Evolutionary conservation across 1,140 invertebrate genomes (phyloP).

Genomic region (Macrotrachela quadricornifera): DNA sequence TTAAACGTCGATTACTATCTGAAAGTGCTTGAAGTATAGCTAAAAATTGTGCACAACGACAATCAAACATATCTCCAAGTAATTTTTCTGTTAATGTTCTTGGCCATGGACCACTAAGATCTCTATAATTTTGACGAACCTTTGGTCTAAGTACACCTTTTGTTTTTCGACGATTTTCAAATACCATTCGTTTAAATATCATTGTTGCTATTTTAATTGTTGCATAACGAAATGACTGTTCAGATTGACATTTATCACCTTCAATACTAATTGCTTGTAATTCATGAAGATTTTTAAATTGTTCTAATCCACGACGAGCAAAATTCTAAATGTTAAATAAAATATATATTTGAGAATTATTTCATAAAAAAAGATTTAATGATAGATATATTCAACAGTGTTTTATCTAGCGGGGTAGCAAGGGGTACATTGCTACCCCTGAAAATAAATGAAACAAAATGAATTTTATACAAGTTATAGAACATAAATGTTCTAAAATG

Average conservation of each 20-base stretch:
- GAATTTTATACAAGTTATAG: no score
- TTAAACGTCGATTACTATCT: constrained; percentile 22
- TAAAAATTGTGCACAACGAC: constrained; percentile 26
- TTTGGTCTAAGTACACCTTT: constrained; percentile 25
- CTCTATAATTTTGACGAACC: constrained; percentile 25
- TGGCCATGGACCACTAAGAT: constrained; percentile 24
- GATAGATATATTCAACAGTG: no score
- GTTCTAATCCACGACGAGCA: constrained; percentile 22
- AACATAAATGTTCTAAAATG: no score
- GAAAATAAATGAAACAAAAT: no score
- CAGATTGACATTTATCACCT: constrained; percentile 13
- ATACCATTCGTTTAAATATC: constrained; percentile 25
- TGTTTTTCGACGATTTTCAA: constrained; percentile 25
- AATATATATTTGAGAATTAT: no score
- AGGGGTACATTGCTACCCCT: no score
- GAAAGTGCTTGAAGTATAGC: constrained; percentile 23
- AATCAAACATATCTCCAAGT: constrained; percentile 29
- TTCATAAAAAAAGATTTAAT: no score
- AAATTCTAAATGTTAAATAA: constrained; percentile 15
- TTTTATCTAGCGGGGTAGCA: no score
- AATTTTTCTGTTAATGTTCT: constrained; percentile 27
- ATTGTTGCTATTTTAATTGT: constrained; percentile 23
- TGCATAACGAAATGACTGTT: constrained; percentile 20
- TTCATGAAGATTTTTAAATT: constrained; percentile 27
- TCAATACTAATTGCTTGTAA: constrained; percentile 20